These are phyloP conservation scores for Zootoca vivipara DNA, from an alignment of 2,113 vertebrate species.

Conservation along the genomic window DNA sequence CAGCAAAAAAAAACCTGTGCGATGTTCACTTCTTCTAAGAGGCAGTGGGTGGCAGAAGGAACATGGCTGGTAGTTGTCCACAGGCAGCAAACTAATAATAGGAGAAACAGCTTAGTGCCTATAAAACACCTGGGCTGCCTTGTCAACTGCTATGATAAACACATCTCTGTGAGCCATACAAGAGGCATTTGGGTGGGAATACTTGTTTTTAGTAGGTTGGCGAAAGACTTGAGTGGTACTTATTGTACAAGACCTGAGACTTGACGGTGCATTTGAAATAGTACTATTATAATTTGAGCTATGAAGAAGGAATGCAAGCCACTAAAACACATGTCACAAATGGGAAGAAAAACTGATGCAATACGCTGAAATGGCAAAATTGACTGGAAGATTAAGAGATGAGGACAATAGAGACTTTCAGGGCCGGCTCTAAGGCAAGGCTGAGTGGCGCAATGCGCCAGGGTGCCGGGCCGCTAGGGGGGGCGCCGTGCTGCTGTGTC, in stretches of 20 bases:
- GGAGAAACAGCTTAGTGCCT: constrained; percentile 62
- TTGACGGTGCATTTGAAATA: constrained; percentile 38
- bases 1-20: constrained; percentile 13
- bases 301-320: neutral
- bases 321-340: neutral
- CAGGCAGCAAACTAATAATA: constrained; percentile 68
- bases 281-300: constrained; percentile 7
- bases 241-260: constrained; percentile 30
- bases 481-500: too few relatives aligned
- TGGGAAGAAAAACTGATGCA: too few relatives aligned
- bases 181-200: neutral
- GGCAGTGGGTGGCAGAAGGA: constrained; percentile 45
- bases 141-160: constrained; percentile 52
- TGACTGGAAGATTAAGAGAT: too few relatives aligned
- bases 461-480: too few relatives aligned
- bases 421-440: too few relatives aligned
- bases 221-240: constrained; percentile 41
- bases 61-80: constrained; percentile 56
- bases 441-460: too few relatives aligned
- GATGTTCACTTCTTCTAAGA: constrained; percentile 47
- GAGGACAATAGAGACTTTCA: too few relatives aligned
- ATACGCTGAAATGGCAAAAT: too few relatives aligned
- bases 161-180: constrained; percentile 35
- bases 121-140: constrained; percentile 51
- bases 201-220: constrained; percentile 46